A percentile compares a stretch with the other conserved stretches of the same genome.
Conservation (phyloP, 2,797 vertebrate genomes). For the Pangasius larnaudii region DNA sequence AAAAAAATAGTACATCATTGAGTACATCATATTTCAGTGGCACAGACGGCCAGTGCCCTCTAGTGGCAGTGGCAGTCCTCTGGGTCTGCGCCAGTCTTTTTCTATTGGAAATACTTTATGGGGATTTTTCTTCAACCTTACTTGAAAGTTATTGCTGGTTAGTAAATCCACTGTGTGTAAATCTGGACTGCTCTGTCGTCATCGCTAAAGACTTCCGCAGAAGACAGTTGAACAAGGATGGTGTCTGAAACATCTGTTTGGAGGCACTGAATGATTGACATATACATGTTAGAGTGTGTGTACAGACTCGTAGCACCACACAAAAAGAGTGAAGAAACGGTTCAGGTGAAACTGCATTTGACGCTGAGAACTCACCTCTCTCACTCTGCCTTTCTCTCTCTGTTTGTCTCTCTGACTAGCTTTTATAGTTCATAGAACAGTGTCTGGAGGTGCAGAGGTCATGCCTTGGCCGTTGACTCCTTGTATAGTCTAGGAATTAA, state of each 20-base stretch:
- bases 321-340: neutral
- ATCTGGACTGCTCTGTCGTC: constrained; percentile 60
- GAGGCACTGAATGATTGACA: neutral
- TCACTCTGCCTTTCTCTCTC: constrained; percentile 16
- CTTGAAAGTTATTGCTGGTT: constrained; percentile 61
- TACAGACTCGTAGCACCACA: neutral
- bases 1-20: constrained; percentile 68
- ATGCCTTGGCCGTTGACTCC: neutral
- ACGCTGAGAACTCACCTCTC: neutral
- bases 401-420: constrained; percentile 1
- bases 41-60: constrained; percentile 78
- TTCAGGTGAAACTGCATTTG: neutral
- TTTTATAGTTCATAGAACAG: constrained; percentile 11
- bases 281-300: neutral
- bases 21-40: constrained; percentile 72
- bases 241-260: constrained; percentile 6
- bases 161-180: constrained; percentile 54
- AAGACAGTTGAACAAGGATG: constrained; percentile 5
- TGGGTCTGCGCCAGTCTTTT: constrained; percentile 35
- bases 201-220: neutral
- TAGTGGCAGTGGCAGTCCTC: constrained; percentile 68
- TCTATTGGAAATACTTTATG: constrained; percentile 54
- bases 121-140: constrained; percentile 62
- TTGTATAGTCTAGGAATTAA: neutral
- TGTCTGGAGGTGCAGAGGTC: neutral